Base-by-base conservation (phyloP, 1,140 invertebrate genomes). In the Branchinecta lynchi region DNA sequence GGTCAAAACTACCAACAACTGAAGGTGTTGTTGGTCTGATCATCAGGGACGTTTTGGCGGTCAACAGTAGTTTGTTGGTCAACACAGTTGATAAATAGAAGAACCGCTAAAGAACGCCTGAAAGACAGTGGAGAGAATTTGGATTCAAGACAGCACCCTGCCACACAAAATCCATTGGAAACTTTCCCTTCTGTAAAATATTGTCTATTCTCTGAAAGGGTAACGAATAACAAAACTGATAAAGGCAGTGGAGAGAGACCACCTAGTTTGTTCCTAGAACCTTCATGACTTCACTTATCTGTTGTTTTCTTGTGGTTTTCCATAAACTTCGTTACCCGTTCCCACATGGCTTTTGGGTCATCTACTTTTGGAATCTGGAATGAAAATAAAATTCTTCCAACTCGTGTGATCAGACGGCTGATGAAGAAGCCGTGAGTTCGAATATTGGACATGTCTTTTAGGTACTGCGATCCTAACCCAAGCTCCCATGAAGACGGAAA, bases 361-460 rank as follows among this genome's bases (percentile, higher is more conserved):
- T 60, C 51, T 20, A 60, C 51, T 60, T 60, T 60, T 20, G 51
- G 51, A 20, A 60, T 60, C 51, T 60, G 51, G 51, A 60, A 60
- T 12, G 17, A 20, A 60, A 60, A 60, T 60, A 60, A 15, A 60
- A 15, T 3, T 32, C 32, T 32, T 32, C 32, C 32, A 32, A 32
- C 5, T 32, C 32, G 5, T 5, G 2, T 3, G 32, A 32, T 32
- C 32, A 32, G 32, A 32, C 5, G 32, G 32, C 5, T 32, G 32
- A 3, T 32, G 32, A 32, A 32, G 32, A 32, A 32, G 2, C 32
- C 32, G 32, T 1, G 32, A 32, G 32, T 32, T 32, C 32, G 32
- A 5, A 32, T 5, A n/a, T n/a, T n/a, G n/a, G 5, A 32, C 32
- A 32, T 32, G 32, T 32, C 32, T 32, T 32, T 32, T 5, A 5